Evolutionary conservation across 2,888 invertebrate species (phyloP), one percentile per base, ranked within the genome.

Genomic region (Drosophila siamana): DNA sequence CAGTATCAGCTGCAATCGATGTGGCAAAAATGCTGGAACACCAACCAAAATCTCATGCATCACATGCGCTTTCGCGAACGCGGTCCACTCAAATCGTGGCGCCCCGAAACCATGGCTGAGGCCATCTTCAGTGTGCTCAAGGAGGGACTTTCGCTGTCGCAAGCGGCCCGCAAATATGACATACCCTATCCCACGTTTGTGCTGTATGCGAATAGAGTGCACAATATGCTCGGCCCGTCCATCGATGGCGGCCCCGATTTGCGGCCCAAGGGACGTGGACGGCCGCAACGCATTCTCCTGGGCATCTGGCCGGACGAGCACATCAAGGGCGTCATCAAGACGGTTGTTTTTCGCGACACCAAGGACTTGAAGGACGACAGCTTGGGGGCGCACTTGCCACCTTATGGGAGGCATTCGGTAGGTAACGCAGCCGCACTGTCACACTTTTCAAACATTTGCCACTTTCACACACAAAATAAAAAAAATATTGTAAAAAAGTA

Each of bases 11-110:
- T 98, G 92, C 98, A 98, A 93, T 97, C 97, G 64, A 97, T 97
- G 96, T 98, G 98, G 98, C 97, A 98, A 93, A 98, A 97, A 92
- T 97, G 97, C 93, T 98, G 97, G 97, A 97, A 96, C 93, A 97
- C 97, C 80, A 97, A 97, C 92, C 97, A 97, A 93, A 96, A 96
- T 89, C 94, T 97, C 89, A 97, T 97, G 82, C 97, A 97, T 93
- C 97, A 97, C 92, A 93, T 98, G 90, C 95, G 97, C 85, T 97
- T 98, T 94, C 95, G 98, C 48, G 98, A 98, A 93, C 95, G 98
- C 63, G 98, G 98, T 2, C 98, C 98, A 0, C 93, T 98, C 68
- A 98, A 98, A 92, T 97, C 97, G 59, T 98, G 98, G 98, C 94
- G 97, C 54, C 97, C 97, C 2, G 98, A 98, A 92, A 98, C 97